Percentiles rank a stretch among this genome's conserved stretches.
Conservation (phyloP, 1,140 invertebrate genomes). For the Pogonomyrmex barbatus region DNA sequence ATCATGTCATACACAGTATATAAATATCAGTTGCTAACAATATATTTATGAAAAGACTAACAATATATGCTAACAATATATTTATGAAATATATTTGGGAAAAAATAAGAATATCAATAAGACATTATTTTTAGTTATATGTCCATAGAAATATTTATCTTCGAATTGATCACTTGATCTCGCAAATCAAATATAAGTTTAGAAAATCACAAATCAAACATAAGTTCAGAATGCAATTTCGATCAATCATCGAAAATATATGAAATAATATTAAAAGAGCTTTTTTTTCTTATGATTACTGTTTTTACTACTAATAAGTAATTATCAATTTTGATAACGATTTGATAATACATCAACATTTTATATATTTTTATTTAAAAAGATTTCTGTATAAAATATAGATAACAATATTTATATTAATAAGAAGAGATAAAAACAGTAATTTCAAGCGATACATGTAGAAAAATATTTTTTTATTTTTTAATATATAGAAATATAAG, state of each 20-base stretch:
- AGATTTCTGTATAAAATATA: too few species aligned
- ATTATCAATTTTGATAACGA: too few species aligned
- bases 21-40: constrained; percentile 5
- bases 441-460: too few species aligned
- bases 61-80: constrained; percentile 18
- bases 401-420: too few species aligned
- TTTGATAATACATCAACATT: too few species aligned
- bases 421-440: too few species aligned
- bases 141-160: neutral
- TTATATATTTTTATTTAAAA: too few species aligned
- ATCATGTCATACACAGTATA: neutral
- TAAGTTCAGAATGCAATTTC: neutral
- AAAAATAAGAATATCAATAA: neutral
- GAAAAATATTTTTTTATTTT: too few species aligned
- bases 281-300: too few species aligned
- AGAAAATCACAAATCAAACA: neutral
- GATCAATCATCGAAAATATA: neutral
- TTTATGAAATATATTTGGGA: neutral
- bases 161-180: neutral
- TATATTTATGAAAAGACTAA: neutral
- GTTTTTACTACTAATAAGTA: too few species aligned
- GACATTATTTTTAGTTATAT: neutral
- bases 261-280: too few species aligned
- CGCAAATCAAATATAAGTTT: neutral
- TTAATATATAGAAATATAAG: neutral